Evolutionary conservation across 2,888 invertebrate genomes (phyloP).

Genomic region (Tanytarsus gracilentus): DNA sequence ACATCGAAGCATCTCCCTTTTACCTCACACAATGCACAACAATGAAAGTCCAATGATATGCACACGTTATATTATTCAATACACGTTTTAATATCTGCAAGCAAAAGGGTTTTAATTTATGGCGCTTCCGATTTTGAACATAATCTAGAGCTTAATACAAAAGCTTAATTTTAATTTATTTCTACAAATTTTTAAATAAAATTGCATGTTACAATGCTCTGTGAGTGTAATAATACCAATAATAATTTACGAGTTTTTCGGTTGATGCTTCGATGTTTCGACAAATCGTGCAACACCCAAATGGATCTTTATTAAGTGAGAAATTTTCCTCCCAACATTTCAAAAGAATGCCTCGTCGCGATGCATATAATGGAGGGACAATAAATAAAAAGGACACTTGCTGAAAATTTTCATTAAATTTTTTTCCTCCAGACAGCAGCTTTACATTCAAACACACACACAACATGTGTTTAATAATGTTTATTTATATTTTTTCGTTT

Average conservation of each 20-base stretch:
- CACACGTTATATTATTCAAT: neutral
- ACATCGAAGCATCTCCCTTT: no score
- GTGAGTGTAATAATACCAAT: neutral
- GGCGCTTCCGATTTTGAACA: conserved; percentile 11
- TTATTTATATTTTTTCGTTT: neutral
- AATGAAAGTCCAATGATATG: neutral
- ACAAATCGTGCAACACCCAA: neutral
- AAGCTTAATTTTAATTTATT: conserved; percentile 15
- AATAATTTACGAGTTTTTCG: conserved; percentile 13
- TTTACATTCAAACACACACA: no score
- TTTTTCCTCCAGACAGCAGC: conserved; percentile 8
- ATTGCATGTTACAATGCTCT: conserved; percentile 8
- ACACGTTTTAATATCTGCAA: conserved; percentile 11
- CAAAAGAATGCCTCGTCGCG: no score
- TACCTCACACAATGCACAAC: no score
- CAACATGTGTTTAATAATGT: conserved; percentile 11
- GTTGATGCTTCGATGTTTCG: neutral
- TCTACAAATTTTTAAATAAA: conserved; percentile 9
- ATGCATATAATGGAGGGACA: no score
- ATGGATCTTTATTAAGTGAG: neutral
- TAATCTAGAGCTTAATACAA: conserved; percentile 16
- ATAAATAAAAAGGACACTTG: no score
- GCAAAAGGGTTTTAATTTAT: conserved; percentile 16
- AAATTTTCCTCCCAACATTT: neutral
- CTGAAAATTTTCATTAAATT: neutral